phyloP scores from a whole-genome alignment of 2,113 vertebrate genomes.

The Chionomys nivalis region DNA sequence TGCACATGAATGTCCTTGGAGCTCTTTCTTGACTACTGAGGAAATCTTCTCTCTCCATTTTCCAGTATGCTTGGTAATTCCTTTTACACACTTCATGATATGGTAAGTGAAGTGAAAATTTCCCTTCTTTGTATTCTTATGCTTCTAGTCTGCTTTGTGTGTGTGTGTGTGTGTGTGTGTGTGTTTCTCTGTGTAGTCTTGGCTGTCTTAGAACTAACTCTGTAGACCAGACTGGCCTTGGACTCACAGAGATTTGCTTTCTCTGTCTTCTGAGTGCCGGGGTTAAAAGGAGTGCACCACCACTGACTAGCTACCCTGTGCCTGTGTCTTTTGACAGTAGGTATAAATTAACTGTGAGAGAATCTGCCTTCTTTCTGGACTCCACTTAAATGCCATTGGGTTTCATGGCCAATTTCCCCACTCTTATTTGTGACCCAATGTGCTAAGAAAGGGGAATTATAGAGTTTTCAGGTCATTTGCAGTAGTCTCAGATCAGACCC shows the following conservation, averaged over 20 bases:
- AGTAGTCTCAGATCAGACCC: background rate
- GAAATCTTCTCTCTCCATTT: background rate
- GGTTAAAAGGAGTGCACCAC: background rate
- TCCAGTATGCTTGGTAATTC: background rate
- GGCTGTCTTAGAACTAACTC: background rate
- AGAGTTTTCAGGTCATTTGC: background rate
- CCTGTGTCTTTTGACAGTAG: background rate
- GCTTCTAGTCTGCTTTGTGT: too few relatives aligned
- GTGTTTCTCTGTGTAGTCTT: background rate
- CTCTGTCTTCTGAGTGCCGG: too few relatives aligned
- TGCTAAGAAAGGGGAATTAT: background rate
- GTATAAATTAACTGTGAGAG: background rate
- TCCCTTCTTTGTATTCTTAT: background rate
- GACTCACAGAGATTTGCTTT: background rate
- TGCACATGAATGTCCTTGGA: background rate
- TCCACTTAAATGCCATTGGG: background rate
- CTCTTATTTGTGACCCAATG: background rate
- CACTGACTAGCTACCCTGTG: background rate
- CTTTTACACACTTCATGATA: background rate
- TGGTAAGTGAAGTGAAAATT: background rate
- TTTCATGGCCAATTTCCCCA: background rate
- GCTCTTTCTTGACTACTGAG: background rate
- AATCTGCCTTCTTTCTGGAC: background rate
- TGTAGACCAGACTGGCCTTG: background rate
- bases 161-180: too few relatives aligned